Base-by-base conservation (phyloP, 2,888 invertebrate species). In the Lydus trimaculatus region DNA sequence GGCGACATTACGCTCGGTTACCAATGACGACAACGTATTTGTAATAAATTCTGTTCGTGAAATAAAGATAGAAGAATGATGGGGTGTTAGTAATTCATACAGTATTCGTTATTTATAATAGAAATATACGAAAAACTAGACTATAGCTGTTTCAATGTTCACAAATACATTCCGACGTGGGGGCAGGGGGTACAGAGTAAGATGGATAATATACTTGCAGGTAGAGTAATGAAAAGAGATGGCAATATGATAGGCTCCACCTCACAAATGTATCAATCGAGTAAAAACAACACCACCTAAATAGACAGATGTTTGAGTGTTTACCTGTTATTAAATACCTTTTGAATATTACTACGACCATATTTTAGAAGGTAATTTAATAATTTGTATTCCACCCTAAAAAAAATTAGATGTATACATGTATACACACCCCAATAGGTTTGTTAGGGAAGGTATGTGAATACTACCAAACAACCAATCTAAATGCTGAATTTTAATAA, bases 351-450 rank as follows among this genome's bases (percentile, higher is more conserved):
- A 23, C 20, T 8, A 48, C n/a, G n/a, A n/a, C 48, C 48, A 48
- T 48, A 48, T 48, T 48, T 20, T 11, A 48, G 20, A 48, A 48
- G 17, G 48, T 20, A 20, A 20, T 48, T 48, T 48, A 23, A 48
- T 48, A 48, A 48, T 48, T 48, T 48, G 48, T 48, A 48, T 48
- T 48, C 48, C 48, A 48, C 48, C 48, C 48, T 20, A 11, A n/a
- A 9, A n/a, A 48, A 48, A 20, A 48, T 11, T 20, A 48, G 9
- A 23, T 48, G 20, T 6, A 48, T 20, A 23, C 11, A 48, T n/a
- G 20, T 6, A 48, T 2, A 48, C 20, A 48, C 43, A n/a, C 43
- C 17, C n/a, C 43, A 11, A 7, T 43, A 20, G 11, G 48, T 48
- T 20, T 48, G 20, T 20, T 43, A 36, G 15, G 48, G 11, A 9